Evolutionary conservation across 1,140 invertebrate genomes (phyloP), one percentile per base, ranked within the genome.

Genomic region (Rhyzopertha dominica): DNA sequence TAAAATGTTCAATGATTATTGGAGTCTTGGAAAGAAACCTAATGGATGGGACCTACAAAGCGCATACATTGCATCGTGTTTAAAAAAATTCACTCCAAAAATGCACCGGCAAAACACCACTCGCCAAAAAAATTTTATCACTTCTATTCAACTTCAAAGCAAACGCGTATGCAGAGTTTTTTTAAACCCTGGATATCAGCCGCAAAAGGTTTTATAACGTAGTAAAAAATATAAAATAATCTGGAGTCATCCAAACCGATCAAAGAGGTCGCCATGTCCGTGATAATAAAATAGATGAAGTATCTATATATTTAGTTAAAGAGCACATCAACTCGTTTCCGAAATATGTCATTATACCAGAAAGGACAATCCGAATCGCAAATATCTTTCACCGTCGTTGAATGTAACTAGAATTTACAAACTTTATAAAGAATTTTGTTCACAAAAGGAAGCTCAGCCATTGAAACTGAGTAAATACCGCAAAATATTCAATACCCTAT

Each of bases 401-500:
- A 31, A 31, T n/a, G n/a, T 31, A 7, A 5, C 8, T 14, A 5
- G n/a, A n/a, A 5, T 31, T 5, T 31, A 31, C 17, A 31, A n/a
- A 14, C 17, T 31, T 12, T n/a, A n/a, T 31, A 31, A 17, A 7
- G 30, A 31, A 5, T 12, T 5, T 12, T 17, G 17, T 14, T 12
- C 13, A 31, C 13, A 5, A 31, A 31, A 31, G 17, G 8, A 31
- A 31, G 17, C 13, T 31, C n/a, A n/a, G 5, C 30, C 30, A 14
- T 12, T 31, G 13, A 31, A 31, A 31, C 13, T 14, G n/a, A 14
- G 13, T 17, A 14, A 31, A 12, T 31, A 31, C n/a, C 13, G 30
- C 13, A 31, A 31, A 5, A n/a, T 31, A 31, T 31, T 31, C n/a
- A 31, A n/a, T n/a, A n/a, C n/a, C 31, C n/a, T 30, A 13, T 49